Conservation (phyloP, 2,888 invertebrate genomes). For the Rhopalosiphum nymphaeae region DNA sequence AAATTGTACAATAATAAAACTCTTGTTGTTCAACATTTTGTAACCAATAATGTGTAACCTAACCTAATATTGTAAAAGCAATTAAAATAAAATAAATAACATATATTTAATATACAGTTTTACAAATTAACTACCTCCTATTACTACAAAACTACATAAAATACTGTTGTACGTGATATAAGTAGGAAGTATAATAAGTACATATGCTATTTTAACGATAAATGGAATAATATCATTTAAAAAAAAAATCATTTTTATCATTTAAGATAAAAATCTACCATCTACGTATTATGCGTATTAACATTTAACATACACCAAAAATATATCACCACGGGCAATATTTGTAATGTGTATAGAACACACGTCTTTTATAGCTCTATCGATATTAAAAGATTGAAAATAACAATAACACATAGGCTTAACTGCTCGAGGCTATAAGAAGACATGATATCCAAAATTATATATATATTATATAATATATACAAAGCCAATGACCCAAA, state of each 20-base stretch:
- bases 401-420: constrained; percentile 20
- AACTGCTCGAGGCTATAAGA: constrained; percentile 7
- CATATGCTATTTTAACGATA: neutral
- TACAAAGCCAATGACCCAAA: constrained; percentile 59
- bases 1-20: neutral
- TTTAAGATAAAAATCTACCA: neutral
- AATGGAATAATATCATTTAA: neutral
- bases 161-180: neutral
- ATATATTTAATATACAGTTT: neutral
- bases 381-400: neutral
- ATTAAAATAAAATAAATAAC: neutral
- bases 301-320: neutral
- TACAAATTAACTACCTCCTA: neutral
- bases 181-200: neutral
- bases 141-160: neutral
- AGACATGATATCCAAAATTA: constrained; percentile 6
- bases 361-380: neutral
- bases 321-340: neutral
- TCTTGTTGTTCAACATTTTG: neutral
- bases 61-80: neutral
- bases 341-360: neutral
- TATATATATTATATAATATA: neutral
- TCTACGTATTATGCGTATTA: no score
- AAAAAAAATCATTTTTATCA: neutral
- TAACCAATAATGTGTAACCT: neutral